Evolutionary conservation across 2,888 invertebrate genomes (phyloP).

Genomic region (Tanytarsus gracilentus): DNA sequence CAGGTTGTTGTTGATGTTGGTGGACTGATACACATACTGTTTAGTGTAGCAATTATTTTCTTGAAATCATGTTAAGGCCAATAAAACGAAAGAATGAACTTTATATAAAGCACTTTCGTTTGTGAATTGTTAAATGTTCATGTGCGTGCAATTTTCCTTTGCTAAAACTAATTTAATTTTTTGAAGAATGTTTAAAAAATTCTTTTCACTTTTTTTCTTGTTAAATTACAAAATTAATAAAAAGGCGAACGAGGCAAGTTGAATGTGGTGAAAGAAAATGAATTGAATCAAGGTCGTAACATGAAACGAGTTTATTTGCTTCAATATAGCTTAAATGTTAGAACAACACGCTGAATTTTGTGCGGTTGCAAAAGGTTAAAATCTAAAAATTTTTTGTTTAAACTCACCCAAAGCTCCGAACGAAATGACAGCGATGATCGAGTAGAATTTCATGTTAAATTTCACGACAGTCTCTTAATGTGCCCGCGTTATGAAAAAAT

Average conservation of each 20-base stretch:
- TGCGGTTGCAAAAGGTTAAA: background rate
- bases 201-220: background rate
- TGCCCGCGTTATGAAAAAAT: constrained; percentile 8
- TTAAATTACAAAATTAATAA: too few relatives aligned
- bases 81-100: too few relatives aligned
- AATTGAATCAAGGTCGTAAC: constrained; percentile 18
- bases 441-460: constrained; percentile 14
- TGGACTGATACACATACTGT: too few relatives aligned
- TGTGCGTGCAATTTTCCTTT: too few relatives aligned
- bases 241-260: too few relatives aligned
- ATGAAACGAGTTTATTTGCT: constrained; percentile 14
- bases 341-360: background rate
- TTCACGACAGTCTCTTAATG: background rate
- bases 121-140: too few relatives aligned
- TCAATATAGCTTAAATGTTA: constrained; percentile 26
- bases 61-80: constrained; percentile 20
- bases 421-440: constrained; percentile 11
- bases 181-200: too few relatives aligned
- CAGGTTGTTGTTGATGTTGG: too few relatives aligned
- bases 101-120: too few relatives aligned
- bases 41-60: too few relatives aligned
- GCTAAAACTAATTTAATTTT: too few relatives aligned
- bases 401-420: constrained; percentile 21
- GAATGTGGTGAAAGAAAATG: background rate
- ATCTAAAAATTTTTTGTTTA: background rate